Conservation (phyloP, 2,113 vertebrate species). For the Grantiella picta region DNA sequence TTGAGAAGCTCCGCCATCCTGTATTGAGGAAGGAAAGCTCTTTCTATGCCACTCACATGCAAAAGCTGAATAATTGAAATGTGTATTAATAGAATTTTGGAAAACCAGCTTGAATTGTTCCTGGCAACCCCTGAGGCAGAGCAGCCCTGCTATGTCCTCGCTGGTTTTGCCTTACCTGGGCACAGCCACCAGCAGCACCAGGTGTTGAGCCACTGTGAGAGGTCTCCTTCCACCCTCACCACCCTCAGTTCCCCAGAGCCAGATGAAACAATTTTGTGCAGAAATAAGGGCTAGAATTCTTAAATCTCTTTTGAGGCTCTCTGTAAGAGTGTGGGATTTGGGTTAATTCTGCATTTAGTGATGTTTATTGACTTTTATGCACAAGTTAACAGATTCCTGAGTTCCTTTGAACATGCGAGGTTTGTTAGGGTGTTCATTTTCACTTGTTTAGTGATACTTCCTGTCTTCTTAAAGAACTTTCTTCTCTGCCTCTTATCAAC, state of each 20-base stretch:
- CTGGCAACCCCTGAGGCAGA: not conserved
- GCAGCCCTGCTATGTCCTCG: not conserved
- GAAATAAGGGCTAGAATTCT: not conserved
- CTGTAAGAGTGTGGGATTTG: not conserved
- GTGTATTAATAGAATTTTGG: not conserved
- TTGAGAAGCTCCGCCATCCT: not conserved
- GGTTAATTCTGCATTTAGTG: not conserved
- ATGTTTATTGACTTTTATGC: not conserved
- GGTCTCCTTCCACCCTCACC: not conserved
- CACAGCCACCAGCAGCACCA: rapidly evolving
- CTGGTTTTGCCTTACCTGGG: not conserved
- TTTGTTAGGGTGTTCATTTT: not conserved
- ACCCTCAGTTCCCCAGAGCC: not conserved
- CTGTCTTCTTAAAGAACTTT: not conserved
- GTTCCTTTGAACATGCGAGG: rapidly evolving
- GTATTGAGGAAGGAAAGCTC: not conserved
- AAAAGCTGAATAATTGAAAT: not conserved
- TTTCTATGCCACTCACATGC: not conserved
- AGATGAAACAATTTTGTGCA: rapidly evolving
- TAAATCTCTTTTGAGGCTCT: not conserved
- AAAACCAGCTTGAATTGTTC: not conserved
- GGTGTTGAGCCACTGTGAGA: rapidly evolving
- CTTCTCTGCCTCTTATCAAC: not conserved
- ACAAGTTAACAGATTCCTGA: not conserved
- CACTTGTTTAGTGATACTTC: not conserved